These are phyloP conservation scores for Xanthia togata DNA, from an alignment of 2,888 invertebrate species.

Conservation along the genomic window DNA sequence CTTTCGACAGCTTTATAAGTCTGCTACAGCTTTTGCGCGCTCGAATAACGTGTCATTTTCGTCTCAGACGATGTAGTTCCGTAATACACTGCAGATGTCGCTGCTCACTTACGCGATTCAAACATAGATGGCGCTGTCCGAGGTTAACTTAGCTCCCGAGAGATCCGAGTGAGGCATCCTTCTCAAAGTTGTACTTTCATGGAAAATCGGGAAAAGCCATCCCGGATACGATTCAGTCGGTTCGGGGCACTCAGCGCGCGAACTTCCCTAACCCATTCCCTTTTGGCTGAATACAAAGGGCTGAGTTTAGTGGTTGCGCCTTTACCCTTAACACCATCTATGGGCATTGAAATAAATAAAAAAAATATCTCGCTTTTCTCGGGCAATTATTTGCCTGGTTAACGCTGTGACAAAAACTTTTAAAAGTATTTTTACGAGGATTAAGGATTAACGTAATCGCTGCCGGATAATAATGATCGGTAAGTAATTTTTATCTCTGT, in stretches of 20 bases:
- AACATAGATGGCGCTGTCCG: constrained; percentile 57
- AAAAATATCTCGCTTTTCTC: constrained; percentile 8
- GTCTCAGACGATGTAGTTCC: constrained; percentile 27
- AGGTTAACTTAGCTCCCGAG: constrained; percentile 39
- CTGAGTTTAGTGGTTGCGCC: constrained; percentile 61
- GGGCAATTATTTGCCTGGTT: constrained; percentile 42
- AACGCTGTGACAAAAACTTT: constrained; percentile 76
- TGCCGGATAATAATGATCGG: constrained; percentile 86
- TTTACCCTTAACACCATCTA: constrained; percentile 36
- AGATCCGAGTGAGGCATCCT: constrained; percentile 62
- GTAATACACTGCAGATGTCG: constrained; percentile 61
- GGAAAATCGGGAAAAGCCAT: constrained; percentile 83
- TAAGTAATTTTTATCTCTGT: constrained; percentile 76
- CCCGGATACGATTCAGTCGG: constrained; percentile 86
- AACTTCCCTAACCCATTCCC: constrained; percentile 72
- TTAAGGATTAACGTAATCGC: constrained; percentile 79
- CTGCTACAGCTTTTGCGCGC: neutral
- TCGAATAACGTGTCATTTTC: neutral
- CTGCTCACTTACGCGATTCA: constrained; percentile 4
- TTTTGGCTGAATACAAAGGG: constrained; percentile 54
- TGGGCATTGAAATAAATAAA: constrained; percentile 16
- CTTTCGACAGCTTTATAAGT: constrained; percentile 15
- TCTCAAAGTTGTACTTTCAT: constrained; percentile 68
- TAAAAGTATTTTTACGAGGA: constrained; percentile 78
- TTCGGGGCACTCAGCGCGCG: constrained; percentile 82